These are phyloP conservation scores for Coturnix japonica DNA, from an alignment of 2,113 vertebrate species.

Conservation along the genomic window DNA sequence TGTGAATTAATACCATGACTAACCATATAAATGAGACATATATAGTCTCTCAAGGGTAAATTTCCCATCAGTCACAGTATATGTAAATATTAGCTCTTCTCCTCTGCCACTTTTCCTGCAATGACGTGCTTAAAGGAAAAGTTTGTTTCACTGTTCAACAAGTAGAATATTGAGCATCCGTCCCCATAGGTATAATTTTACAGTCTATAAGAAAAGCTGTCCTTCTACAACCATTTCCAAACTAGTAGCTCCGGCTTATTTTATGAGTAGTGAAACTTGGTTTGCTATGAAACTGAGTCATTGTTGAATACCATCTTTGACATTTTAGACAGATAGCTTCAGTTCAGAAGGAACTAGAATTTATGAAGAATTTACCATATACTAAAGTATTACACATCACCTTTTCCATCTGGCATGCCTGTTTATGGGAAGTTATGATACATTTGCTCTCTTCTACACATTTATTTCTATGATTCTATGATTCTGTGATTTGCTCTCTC, in stretches of 20 bases:
- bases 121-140: neutral
- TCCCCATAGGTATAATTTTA: neutral
- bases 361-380: neutral
- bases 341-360: neutral
- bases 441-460: fast-evolving
- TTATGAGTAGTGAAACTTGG: neutral
- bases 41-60: neutral
- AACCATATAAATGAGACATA: neutral
- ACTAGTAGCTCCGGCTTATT: neutral
- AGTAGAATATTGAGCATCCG: neutral
- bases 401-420: neutral
- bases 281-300: neutral
- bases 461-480: neutral
- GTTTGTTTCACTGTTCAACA: neutral
- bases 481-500: fast-evolving
- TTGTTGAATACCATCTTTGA: neutral
- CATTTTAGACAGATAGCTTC: neutral
- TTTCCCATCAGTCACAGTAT: neutral
- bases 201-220: neutral
- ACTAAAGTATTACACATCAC: neutral
- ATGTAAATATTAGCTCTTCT: neutral
- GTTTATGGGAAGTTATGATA: neutral
- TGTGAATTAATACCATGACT: neutral
- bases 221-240: neutral
- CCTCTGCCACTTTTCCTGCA: neutral